phyloP scores from a whole-genome alignment of 2,113 vertebrate species.

The Oenanthe melanoleuca region DNA sequence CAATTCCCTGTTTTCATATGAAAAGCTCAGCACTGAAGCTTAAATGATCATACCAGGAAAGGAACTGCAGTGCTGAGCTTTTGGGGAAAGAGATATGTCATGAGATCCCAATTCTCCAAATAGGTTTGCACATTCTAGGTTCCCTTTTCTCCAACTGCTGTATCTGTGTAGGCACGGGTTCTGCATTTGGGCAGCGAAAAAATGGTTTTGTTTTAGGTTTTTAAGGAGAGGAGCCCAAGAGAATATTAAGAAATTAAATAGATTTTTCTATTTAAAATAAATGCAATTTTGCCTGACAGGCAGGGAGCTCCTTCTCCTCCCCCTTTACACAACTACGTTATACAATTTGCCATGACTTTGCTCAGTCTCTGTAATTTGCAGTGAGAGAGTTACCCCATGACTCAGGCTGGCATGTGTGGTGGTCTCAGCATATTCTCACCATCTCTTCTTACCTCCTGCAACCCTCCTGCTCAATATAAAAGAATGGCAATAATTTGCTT shows the following conservation, averaged over 20 bases:
- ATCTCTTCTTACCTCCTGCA: background rate
- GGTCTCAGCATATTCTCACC: background rate
- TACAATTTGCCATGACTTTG: background rate
- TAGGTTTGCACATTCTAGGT: background rate
- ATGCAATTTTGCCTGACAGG: constrained; percentile 1
- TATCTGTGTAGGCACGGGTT: background rate
- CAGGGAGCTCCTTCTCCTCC: background rate
- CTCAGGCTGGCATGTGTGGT: background rate
- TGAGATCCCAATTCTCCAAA: constrained; percentile 46
- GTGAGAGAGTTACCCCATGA: background rate
- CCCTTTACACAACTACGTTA: background rate
- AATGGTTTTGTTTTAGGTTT: background rate
- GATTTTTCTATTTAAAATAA: constrained; percentile 42
- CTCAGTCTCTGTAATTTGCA: background rate
- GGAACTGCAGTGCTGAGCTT: constrained; percentile 17
- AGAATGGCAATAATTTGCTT: background rate
- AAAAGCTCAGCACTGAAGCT: constrained; percentile 29
- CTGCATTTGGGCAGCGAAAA: background rate
- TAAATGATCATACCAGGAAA: background rate
- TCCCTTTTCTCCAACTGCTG: background rate
- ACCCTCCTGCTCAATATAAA: background rate
- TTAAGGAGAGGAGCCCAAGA: background rate
- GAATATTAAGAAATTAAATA: constrained; percentile 9
- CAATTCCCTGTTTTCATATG: constrained; percentile 38
- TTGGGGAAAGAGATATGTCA: constrained; percentile 18